phyloP scores from a whole-genome alignment of 2,888 invertebrate species.

The Glaucopsyche alexis region DNA sequence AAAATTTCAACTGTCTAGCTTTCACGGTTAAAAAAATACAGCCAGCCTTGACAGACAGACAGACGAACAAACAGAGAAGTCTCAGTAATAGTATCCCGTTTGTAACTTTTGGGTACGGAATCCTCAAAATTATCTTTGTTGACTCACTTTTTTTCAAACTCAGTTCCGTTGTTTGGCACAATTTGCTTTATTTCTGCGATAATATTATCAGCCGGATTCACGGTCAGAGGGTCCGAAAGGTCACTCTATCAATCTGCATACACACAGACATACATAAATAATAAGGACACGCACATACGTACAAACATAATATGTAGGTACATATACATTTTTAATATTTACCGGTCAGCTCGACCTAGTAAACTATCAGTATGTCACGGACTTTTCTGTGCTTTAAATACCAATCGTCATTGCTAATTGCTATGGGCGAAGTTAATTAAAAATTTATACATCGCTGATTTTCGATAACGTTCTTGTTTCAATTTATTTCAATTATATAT shows the following conservation, averaged over 20 bases:
- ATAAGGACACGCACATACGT: neutral
- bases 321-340: neutral
- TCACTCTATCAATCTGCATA: neutral
- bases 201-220: slow-evolving; percentile 14
- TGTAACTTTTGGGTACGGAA: too few relatives aligned
- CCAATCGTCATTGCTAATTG: neutral
- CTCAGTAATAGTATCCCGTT: too few relatives aligned
- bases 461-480: too few relatives aligned
- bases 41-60: too few relatives aligned
- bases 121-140: neutral
- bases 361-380: neutral
- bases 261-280: neutral
- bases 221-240: slow-evolving; percentile 11
- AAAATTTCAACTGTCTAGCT: too few relatives aligned
- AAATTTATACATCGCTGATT: neutral
- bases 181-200: neutral
- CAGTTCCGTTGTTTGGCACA: neutral
- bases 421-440: neutral
- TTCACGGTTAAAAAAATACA: too few relatives aligned
- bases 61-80: too few relatives aligned
- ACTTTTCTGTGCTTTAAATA: neutral
- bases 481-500: too few relatives aligned
- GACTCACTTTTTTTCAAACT: neutral
- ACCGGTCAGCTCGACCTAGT: slow-evolving; percentile 6
- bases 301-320: slow-evolving; percentile 7